Base-by-base conservation (phyloP, 2,113 vertebrate genomes). In the Chrysochloris asiatica region DNA sequence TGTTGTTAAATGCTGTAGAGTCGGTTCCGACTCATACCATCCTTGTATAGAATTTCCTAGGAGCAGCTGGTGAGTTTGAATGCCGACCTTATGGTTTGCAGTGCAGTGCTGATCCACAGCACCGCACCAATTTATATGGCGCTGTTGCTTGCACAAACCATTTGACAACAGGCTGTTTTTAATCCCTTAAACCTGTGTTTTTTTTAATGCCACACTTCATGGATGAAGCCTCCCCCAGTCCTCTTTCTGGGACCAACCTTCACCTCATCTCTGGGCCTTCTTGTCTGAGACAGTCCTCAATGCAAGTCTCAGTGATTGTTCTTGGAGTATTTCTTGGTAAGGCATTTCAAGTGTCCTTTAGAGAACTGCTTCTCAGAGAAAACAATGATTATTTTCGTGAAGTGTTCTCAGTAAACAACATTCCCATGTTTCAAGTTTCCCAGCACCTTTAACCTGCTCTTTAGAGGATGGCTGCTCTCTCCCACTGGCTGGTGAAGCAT, bases 281-380 rank as follows among this genome's bases (percentile, higher is more conserved):
- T 61, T 6, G 13, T 45, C 19, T 4, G 61, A 65, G 59, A 81
- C 48, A 4, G 43, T 36, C 48, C 65, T 69, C 83, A 28, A 50
- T 52, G 56, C 30, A 11, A 83, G 86, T 52, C 73, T 0, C 8
- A 6, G 22, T 1, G 33, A 41, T 75, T 84, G 88, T 36, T 67
- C 61, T 47, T 36, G 65, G 91, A 84, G 78, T 9, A n/a, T 56
- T 83, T 88, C 81, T 85, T 9, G 48, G 82, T 19, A 38, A 91
- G 81, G 67, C 56, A 36, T 79, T 83, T 92, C 89, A 59, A 89
- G 93, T 43, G 73, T 54, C 38, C 94, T 78, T 88, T 48, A n/a
- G 84, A 91, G 82, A 86, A 22, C 4, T 0, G 81, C 88, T 91
- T 79, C 89, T 84, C 41, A 7, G 91, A 78, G 82, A 89, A 91